A percentile compares a stretch with the other conserved stretches of the same genome.
phyloP scores from a whole-genome alignment of 2,888 invertebrate species.

The Drosophila mayaguana region DNA sequence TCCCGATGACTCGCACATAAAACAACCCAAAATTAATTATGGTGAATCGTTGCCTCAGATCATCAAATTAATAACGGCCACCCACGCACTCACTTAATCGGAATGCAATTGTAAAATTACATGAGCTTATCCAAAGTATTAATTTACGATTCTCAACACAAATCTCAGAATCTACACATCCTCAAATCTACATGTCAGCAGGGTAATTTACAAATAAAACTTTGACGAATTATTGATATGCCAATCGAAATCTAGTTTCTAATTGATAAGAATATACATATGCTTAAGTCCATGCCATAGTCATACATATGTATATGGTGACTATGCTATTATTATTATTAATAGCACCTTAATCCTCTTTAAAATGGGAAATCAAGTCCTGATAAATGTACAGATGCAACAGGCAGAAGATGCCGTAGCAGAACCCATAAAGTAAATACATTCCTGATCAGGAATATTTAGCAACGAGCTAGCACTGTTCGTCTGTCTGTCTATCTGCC shows the following conservation, averaged over 20 bases:
- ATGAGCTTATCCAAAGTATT: neutral
- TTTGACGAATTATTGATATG: neutral
- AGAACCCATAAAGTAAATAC: too few relatives aligned
- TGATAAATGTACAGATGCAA: too few relatives aligned
- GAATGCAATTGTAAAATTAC: slow-evolving; percentile 2
- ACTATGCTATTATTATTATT: too few relatives aligned
- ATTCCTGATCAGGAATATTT: too few relatives aligned
- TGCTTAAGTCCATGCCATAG: too few relatives aligned
- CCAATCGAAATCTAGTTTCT: neutral
- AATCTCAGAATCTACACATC: neutral
- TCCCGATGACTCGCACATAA: neutral
- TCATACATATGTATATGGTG: too few relatives aligned
- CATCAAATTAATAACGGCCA: neutral
- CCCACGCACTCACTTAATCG: neutral
- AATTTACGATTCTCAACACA: neutral
- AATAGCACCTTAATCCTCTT: too few relatives aligned
- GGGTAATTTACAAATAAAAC: neutral
- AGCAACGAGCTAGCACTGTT: too few relatives aligned
- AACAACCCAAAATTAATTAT: neutral
- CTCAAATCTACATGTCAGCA: neutral
- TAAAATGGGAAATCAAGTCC: too few relatives aligned
- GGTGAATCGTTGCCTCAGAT: neutral
- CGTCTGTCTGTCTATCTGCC: too few relatives aligned
- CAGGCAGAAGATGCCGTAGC: too few relatives aligned
- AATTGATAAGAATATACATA: too few relatives aligned